A percentile compares a stretch with the other conserved stretches of the same genome.
These are phyloP conservation scores for Micrastur ruficollis DNA, from an alignment of 2,797 vertebrate genomes.

Conservation along the genomic window DNA sequence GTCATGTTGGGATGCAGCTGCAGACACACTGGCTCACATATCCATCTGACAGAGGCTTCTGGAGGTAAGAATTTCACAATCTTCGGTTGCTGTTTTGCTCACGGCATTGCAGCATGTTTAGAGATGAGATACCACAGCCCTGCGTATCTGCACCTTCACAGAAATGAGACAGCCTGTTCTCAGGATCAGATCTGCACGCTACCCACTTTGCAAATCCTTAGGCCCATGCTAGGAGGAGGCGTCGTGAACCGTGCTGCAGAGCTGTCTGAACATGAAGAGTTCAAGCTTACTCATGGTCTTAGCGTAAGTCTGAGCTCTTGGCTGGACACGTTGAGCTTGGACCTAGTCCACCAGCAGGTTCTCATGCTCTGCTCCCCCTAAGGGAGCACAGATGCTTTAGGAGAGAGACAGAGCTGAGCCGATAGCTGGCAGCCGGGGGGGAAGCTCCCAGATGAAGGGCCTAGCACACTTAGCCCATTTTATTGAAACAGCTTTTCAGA, in stretches of 20 bases:
- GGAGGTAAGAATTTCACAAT: background rate
- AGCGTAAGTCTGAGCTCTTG: background rate
- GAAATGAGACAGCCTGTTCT: background rate
- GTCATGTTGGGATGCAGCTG: background rate
- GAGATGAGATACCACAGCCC: background rate
- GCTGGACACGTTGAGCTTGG: background rate
- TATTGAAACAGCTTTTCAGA: background rate
- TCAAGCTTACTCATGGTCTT: background rate
- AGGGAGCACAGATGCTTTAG: background rate
- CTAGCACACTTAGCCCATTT: background rate
- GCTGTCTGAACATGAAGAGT: background rate
- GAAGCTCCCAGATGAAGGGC: background rate
- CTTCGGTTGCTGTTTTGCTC: background rate
- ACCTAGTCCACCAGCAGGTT: background rate
- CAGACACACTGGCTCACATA: background rate
- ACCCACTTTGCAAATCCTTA: background rate
- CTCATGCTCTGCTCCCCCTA: background rate
- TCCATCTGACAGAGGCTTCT: background rate
- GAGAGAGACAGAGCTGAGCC: background rate
- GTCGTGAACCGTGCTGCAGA: background rate
- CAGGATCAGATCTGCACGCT: background rate
- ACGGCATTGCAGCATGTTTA: accelerated
- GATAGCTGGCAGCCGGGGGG: background rate
- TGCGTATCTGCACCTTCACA: background rate
- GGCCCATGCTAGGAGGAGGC: background rate